Evolutionary conservation across 2,797 vertebrate genomes (phyloP).

Genomic region (Nothura maculosa): DNA sequence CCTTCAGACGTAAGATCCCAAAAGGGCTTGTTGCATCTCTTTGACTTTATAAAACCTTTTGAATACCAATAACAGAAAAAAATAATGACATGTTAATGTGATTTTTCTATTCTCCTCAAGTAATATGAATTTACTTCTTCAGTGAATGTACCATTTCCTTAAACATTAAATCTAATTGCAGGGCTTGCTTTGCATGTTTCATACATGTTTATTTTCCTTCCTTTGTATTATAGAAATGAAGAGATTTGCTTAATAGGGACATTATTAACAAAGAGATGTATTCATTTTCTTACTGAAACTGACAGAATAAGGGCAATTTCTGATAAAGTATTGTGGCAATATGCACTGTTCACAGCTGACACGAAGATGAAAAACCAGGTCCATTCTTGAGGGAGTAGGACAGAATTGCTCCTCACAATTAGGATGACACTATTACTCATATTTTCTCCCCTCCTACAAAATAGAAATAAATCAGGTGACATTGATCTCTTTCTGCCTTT

Average conservation of each 20-base stretch:
- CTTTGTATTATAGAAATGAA: neutral
- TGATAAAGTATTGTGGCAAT: neutral
- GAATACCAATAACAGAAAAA: neutral
- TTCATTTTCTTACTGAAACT: neutral
- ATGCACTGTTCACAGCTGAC: neutral
- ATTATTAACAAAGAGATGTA: neutral
- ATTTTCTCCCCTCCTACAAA: neutral
- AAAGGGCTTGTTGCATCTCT: neutral
- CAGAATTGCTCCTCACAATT: neutral
- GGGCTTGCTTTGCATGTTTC: neutral
- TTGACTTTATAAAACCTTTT: neutral
- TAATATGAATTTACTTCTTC: neutral
- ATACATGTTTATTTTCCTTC: neutral
- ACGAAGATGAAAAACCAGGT: neutral
- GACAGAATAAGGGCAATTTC: neutral
- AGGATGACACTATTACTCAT: neutral
- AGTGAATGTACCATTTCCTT: neutral
- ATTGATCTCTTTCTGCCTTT: neutral
- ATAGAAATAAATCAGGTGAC: neutral
- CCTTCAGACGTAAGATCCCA: neutral
- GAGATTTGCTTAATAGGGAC: neutral
- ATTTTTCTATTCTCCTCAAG: neutral
- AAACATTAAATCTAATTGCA: neutral
- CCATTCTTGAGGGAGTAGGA: neutral
- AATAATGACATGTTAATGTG: neutral